These are phyloP conservation scores for Tiaroga cobitis DNA, from an alignment of 2,797 vertebrate species.

Conservation along the genomic window DNA sequence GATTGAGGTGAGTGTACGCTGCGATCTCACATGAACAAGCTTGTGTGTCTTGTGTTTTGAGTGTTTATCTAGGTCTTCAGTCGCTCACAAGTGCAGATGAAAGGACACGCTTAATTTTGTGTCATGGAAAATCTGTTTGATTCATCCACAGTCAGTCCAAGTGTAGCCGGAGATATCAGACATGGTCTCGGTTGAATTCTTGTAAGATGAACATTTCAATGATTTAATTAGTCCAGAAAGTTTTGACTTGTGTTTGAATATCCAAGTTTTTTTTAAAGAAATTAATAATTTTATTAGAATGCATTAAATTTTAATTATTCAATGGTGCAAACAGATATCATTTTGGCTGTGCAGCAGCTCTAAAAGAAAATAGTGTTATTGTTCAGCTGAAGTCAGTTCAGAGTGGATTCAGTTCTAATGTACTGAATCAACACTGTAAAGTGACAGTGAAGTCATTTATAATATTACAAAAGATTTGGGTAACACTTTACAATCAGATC, in stretches of 20 bases:
- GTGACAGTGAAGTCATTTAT: background rate
- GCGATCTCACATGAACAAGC: background rate
- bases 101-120: slow-evolving; percentile 5
- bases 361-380: background rate
- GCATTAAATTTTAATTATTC: no score
- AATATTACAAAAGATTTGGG: background rate
- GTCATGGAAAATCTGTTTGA: slow-evolving; percentile 17
- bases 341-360: background rate
- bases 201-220: slow-evolving; percentile 14
- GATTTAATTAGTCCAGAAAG: background rate
- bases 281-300: no score
- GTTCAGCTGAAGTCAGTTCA: background rate
- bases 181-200: background rate
- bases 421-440: background rate
- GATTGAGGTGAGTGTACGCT: background rate
- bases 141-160: slow-evolving; percentile 5
- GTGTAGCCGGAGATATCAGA: slow-evolving; percentile 4
- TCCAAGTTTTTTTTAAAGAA: background rate
- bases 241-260: background rate
- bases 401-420: background rate
- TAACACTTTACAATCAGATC: no score
- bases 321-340: background rate
- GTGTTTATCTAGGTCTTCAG: slow-evolving; percentile 11
- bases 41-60: background rate
- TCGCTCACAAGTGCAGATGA: slow-evolving; percentile 1